A percentile compares a stretch with the other conserved stretches of the same genome.
Conservation (phyloP, 2,888 invertebrate genomes). For the Microplitis deprimator region DNA sequence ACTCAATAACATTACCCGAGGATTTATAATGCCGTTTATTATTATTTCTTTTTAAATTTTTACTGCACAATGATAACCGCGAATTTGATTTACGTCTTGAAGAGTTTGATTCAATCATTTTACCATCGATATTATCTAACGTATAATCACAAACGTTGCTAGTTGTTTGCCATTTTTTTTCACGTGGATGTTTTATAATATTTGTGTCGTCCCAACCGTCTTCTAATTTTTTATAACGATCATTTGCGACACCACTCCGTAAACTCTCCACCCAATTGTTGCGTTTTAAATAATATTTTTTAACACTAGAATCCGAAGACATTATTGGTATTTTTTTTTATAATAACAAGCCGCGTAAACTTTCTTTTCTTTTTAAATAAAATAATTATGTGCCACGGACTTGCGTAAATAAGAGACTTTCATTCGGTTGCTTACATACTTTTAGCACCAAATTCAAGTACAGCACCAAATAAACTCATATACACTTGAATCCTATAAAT, state of each 20-base stretch:
- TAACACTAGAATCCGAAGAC: slow-evolving; percentile 33
- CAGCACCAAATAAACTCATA: neutral
- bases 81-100: slow-evolving; percentile 71
- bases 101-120: slow-evolving; percentile 69
- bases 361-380: neutral
- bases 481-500: neutral
- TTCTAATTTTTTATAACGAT: slow-evolving; percentile 62
- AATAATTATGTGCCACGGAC: neutral
- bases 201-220: slow-evolving; percentile 66
- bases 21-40: slow-evolving; percentile 44
- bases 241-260: slow-evolving; percentile 56
- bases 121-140: slow-evolving; percentile 58
- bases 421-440: neutral
- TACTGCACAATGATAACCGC: slow-evolving; percentile 67
- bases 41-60: slow-evolving; percentile 68
- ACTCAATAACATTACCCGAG: slow-evolving; percentile 68
- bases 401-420: neutral
- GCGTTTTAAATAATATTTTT: slow-evolving; percentile 49
- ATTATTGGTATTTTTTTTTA: slow-evolving; percentile 15
- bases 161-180: slow-evolving; percentile 65
- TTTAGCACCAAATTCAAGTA: neutral
- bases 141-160: slow-evolving; percentile 64
- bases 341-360: slow-evolving; percentile 50
- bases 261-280: slow-evolving; percentile 65
- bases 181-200: slow-evolving; percentile 60